Evolutionary conservation across 2,797 vertebrate species (phyloP).

Genomic region (Petrocephalus schoutedeni): DNA sequence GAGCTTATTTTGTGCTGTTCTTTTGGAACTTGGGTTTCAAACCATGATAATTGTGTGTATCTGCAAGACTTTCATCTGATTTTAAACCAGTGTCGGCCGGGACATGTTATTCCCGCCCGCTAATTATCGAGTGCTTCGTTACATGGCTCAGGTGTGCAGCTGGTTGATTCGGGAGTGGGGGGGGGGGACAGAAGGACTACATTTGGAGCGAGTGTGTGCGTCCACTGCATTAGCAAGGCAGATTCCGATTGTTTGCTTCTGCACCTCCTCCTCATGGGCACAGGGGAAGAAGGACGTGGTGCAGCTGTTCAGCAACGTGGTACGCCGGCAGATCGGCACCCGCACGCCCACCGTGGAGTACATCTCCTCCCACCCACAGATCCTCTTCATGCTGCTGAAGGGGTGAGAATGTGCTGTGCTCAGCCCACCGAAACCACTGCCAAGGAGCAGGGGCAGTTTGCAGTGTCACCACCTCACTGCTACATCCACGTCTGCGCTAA

Average conservation of each 20-base stretch:
- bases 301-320: conserved; percentile 75
- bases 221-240: not conserved
- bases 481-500: not conserved
- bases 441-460: not conserved
- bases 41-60: not conserved
- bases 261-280: not conserved
- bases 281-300: conserved; percentile 79
- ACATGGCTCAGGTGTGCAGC: not conserved
- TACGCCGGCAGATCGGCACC: conserved; percentile 72
- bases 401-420: conserved; percentile 55
- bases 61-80: not conserved
- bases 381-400: conserved; percentile 77
- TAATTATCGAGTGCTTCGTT: not conserved
- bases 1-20: not conserved
- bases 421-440: not conserved
- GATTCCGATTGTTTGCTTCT: not conserved
- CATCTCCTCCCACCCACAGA: conserved; percentile 70
- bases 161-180: not conserved
- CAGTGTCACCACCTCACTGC: not conserved
- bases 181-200: not conserved
- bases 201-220: not conserved
- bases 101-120: not conserved
- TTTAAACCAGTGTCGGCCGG: not conserved
- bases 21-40: not conserved
- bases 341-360: conserved; percentile 75